Conservation (phyloP, 1,140 invertebrate genomes). For the Teleopsis dalmanni region DNA sequence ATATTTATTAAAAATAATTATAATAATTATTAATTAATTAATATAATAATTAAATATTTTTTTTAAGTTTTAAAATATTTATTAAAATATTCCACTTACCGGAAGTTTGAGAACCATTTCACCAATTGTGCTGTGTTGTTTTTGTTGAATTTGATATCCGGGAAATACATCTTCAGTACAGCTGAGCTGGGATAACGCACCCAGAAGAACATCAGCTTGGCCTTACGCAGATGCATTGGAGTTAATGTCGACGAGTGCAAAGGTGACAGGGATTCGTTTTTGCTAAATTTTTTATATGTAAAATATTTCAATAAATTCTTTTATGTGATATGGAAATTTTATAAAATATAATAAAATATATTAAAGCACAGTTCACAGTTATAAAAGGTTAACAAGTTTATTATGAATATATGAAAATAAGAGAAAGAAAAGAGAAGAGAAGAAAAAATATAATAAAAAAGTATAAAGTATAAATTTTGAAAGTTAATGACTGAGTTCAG, state of each 20-base stretch:
- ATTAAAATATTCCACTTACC: slow-evolving; percentile 62
- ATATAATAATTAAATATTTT: not conserved
- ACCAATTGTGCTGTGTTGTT: slow-evolving; percentile 99
- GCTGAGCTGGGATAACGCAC: slow-evolving; percentile 96
- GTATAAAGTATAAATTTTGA: too few relatives aligned
- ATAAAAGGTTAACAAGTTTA: too few relatives aligned
- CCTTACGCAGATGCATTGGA: slow-evolving; percentile 99
- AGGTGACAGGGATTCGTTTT: slow-evolving; percentile 61
- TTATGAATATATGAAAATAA: too few relatives aligned
- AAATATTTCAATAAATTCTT: slow-evolving; percentile 7
- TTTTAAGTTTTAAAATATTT: too few relatives aligned
- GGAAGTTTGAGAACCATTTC: slow-evolving; percentile 99
- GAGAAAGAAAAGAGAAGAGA: too few relatives aligned
- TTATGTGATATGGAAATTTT: not conserved
- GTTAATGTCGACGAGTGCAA: slow-evolving; percentile 90
- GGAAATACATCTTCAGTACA: slow-evolving; percentile 99
- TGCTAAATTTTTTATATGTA: slow-evolving; percentile 10
- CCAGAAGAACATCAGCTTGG: slow-evolving; percentile 99
- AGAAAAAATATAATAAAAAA: too few relatives aligned
- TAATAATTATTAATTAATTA: not conserved
- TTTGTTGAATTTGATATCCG: slow-evolving; percentile 99
- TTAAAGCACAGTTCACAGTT: too few relatives aligned
- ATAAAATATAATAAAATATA: too few relatives aligned
- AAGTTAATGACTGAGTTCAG: too few relatives aligned
- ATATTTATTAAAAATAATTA: not conserved